A percentile compares a stretch with the other conserved stretches of the same genome.
Conservation (phyloP, 2,888 invertebrate genomes). For the Acronicta leporina region DNA sequence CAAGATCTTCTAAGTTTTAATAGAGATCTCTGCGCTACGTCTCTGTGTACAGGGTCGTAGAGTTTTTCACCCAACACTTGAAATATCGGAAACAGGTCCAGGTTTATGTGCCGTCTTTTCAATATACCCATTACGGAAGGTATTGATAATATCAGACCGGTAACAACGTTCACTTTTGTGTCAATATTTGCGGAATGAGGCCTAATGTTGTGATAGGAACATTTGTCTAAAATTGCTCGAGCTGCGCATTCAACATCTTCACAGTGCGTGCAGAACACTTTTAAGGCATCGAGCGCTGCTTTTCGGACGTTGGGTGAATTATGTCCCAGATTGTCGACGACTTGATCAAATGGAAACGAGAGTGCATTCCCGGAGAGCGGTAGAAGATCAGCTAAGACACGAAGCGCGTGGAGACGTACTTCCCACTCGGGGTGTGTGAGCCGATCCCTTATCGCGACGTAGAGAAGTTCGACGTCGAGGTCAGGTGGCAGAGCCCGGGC, state of each 20-base stretch:
- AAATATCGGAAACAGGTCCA: constrained; percentile 86
- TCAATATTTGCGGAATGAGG: constrained; percentile 86
- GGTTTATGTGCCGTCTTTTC: constrained; percentile 80
- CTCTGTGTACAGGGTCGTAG: constrained; percentile 88
- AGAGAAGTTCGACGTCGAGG: constrained; percentile 91
- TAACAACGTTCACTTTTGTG: constrained; percentile 88
- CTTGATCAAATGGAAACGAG: constrained; percentile 92
- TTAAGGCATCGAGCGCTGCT: constrained; percentile 93
- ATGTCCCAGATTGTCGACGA: constrained; percentile 94
- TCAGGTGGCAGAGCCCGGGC: constrained; percentile 92
- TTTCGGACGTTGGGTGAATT: constrained; percentile 94
- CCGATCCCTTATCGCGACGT: constrained; percentile 92
- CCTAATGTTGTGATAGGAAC: constrained; percentile 90
- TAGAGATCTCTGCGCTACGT: constrained; percentile 92
- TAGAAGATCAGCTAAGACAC: constrained; percentile 94
- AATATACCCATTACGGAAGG: constrained; percentile 90
- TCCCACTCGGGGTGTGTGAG: constrained; percentile 95
- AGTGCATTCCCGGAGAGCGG: constrained; percentile 92
- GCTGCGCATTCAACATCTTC: constrained; percentile 91
- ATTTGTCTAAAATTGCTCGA: constrained; percentile 90
- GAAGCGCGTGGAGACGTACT: constrained; percentile 94
- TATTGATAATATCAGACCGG: constrained; percentile 91
- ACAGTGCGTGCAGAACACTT: constrained; percentile 92
- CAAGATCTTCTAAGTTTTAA: constrained; percentile 91
- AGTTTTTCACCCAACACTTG: constrained; percentile 88